Conservation (phyloP, 2,888 invertebrate species). For the Leptinotarsa peninsularis region DNA sequence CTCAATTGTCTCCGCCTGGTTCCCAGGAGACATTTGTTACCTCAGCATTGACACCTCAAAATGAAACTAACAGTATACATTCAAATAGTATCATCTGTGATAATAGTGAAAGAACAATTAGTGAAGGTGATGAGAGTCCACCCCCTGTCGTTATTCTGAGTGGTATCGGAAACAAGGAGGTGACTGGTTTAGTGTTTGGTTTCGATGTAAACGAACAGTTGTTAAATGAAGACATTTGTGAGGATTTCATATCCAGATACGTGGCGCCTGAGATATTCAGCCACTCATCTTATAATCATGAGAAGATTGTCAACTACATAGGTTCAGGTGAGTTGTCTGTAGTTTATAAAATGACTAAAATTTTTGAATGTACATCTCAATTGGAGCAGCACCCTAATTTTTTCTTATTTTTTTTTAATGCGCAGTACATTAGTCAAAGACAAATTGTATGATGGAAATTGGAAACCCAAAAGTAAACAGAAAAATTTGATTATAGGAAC, state of each 20-base stretch:
- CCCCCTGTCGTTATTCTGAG: slow-evolving; percentile 82
- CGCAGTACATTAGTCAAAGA: too few relatives aligned
- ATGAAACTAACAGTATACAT: slow-evolving; percentile 32
- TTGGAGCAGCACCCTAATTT: too few relatives aligned
- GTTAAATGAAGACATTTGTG: slow-evolving; percentile 67
- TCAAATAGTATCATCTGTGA: slow-evolving; percentile 51
- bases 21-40: not conserved
- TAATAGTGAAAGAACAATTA: slow-evolving; percentile 49
- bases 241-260: slow-evolving; percentile 66
- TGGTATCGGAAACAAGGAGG: slow-evolving; percentile 70
- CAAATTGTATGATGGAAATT: too few relatives aligned
- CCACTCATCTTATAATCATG: slow-evolving; percentile 69
- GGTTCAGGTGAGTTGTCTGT: slow-evolving; percentile 70
- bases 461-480: too few relatives aligned
- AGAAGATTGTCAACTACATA: slow-evolving; percentile 74
- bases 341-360: not conserved
- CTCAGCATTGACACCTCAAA: slow-evolving; percentile 22
- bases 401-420: too few relatives aligned
- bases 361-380: not conserved
- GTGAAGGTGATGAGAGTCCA: slow-evolving; percentile 55
- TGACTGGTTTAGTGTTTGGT: slow-evolving; percentile 81
- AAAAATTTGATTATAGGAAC: too few relatives aligned
- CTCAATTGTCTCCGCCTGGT: slow-evolving; percentile 6
- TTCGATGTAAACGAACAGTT: slow-evolving; percentile 83
- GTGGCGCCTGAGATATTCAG: slow-evolving; percentile 64